These are phyloP conservation scores for Columba livia DNA, from an alignment of 2,113 vertebrate species.

Conservation along the genomic window DNA sequence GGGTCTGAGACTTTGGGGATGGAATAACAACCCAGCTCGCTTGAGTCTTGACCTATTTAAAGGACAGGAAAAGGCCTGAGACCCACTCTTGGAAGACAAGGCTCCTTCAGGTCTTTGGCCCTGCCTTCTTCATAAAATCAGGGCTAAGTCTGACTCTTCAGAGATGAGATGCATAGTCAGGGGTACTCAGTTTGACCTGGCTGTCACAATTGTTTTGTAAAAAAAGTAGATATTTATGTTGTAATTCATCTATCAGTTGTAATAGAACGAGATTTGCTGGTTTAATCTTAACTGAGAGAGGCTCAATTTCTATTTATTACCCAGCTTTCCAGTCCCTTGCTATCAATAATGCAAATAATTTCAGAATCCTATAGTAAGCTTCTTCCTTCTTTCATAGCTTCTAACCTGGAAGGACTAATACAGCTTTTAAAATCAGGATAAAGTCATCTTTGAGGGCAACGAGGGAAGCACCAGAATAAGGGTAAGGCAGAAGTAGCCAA, in stretches of 20 bases:
- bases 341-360: neutral
- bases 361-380: neutral
- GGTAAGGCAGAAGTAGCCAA: neutral
- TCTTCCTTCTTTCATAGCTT: neutral
- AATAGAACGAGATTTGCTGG: neutral
- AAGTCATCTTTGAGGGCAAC: neutral
- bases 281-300: neutral
- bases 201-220: neutral
- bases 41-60: neutral
- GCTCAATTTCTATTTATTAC: neutral
- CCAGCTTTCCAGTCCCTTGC: neutral
- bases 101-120: neutral
- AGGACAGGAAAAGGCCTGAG: neutral
- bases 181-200: neutral
- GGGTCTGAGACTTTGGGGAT: neutral
- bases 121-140: neutral
- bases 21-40: neutral
- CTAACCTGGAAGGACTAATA: neutral
- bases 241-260: neutral
- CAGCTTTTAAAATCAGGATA: neutral
- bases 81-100: neutral
- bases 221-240: neutral
- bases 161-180: neutral
- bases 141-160: neutral
- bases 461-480: neutral